Percentiles rank a stretch among this genome's conserved stretches.
phyloP scores from a whole-genome alignment of 2,888 invertebrate genomes.

The Cheilosia grossa region DNA sequence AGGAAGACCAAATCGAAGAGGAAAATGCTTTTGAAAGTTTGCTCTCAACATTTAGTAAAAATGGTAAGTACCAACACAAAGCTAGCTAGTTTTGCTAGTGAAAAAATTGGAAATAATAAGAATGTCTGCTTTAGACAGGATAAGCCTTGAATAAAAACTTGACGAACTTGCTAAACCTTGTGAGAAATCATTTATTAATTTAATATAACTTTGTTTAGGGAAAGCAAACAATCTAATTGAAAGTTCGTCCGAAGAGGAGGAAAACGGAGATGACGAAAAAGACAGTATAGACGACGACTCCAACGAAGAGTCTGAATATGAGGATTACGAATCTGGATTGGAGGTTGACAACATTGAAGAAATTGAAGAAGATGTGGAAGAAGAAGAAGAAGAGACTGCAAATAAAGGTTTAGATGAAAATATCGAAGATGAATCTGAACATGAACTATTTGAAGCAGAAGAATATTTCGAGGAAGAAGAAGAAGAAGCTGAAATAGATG shows the following conservation, averaged over 20 bases:
- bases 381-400: constrained; percentile 20
- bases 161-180: neutral
- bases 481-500: constrained; percentile 71
- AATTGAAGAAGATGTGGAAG: constrained; percentile 61
- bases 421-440: constrained; percentile 60
- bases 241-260: constrained; percentile 73
- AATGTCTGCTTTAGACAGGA: too few species aligned
- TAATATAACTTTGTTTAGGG: neutral
- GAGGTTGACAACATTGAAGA: neutral
- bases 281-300: constrained; percentile 17
- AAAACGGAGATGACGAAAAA: constrained; percentile 11
- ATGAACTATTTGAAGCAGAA: neutral
- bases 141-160: neutral
- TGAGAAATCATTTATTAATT: neutral
- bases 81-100: too few species aligned
- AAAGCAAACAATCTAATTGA: constrained; percentile 62
- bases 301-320: constrained; percentile 80
- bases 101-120: too few species aligned
- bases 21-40: constrained; percentile 84
- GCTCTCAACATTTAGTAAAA: constrained; percentile 84
- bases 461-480: constrained; percentile 71
- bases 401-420: constrained; percentile 29
- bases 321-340: constrained; percentile 76
- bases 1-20: constrained; percentile 84
- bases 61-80: constrained; percentile 25